Conservation (phyloP, 2,797 vertebrate species). For the Sebastes aleutianus region DNA sequence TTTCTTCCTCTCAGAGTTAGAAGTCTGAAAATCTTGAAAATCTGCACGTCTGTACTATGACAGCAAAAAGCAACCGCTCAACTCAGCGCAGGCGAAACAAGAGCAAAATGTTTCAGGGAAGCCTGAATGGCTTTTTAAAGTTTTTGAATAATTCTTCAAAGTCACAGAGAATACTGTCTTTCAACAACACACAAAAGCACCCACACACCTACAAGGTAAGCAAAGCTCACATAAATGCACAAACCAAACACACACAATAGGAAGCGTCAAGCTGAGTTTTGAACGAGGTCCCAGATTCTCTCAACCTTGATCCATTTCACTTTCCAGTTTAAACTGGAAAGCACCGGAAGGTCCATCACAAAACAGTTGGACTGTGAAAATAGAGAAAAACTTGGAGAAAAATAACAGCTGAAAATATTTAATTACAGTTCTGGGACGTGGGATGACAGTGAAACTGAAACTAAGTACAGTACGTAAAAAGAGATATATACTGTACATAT, state of each 20-base stretch:
- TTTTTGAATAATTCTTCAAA: constrained; percentile 63
- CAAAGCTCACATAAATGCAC: constrained; percentile 4
- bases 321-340: constrained; percentile 52
- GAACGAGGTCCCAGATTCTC: constrained; percentile 75
- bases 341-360: constrained; percentile 17
- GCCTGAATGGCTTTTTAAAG: constrained; percentile 29
- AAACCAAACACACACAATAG: constrained; percentile 26
- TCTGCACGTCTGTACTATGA: neutral
- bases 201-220: constrained; percentile 14
- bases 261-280: constrained; percentile 74
- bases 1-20: constrained; percentile 6
- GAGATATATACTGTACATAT: neutral
- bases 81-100: constrained; percentile 7
- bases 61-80: neutral
- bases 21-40: constrained; percentile 39
- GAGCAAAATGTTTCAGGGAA: constrained; percentile 17
- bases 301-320: constrained; percentile 61
- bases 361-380: constrained; percentile 32
- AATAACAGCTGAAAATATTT: neutral
- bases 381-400: constrained; percentile 29
- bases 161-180: constrained; percentile 52
- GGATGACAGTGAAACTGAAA: neutral
- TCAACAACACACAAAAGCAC: constrained; percentile 8
- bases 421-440: neutral
- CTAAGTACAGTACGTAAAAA: neutral